Percentiles rank a stretch among this genome's conserved stretches.
phyloP scores from a whole-genome alignment of 2,888 invertebrate species.

The Ischnus inquisitorius region DNA sequence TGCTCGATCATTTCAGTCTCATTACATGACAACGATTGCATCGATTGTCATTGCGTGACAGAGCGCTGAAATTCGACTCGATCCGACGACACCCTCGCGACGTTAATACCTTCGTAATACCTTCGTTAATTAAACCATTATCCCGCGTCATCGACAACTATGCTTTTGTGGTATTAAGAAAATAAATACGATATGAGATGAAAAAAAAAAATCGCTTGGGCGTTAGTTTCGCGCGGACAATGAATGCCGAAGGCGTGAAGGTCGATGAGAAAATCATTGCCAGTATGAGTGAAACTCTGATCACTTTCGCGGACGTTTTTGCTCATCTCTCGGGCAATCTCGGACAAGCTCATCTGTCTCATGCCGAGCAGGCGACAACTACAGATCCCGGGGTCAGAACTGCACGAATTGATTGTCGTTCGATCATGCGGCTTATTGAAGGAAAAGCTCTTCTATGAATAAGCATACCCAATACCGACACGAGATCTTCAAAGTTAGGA shows the following conservation, averaged over 20 bases:
- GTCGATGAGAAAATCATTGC: slow-evolving; percentile 30
- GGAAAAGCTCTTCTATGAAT: too few relatives aligned
- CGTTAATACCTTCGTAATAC: slow-evolving; percentile 11
- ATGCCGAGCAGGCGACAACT: slow-evolving; percentile 10
- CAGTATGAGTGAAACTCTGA: slow-evolving; percentile 6
- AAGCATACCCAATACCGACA: too few relatives aligned
- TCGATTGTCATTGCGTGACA: not conserved
- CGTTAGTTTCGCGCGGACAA: not conserved
- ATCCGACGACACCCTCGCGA: not conserved
- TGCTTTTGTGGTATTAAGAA: slow-evolving; percentile 1
- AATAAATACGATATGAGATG: slow-evolving; percentile 7
- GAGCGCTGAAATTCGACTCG: not conserved
- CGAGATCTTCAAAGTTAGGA: too few relatives aligned
- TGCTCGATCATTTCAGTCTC: slow-evolving; percentile 73
- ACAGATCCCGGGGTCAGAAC: not conserved
- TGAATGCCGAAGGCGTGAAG: not conserved
- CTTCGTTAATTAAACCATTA: slow-evolving; percentile 36
- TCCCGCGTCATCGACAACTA: slow-evolving; percentile 39
- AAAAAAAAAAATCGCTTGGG: too few relatives aligned
- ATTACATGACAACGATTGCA: slow-evolving; percentile 69
- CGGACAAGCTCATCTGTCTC: slow-evolving; percentile 37
- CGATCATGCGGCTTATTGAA: not conserved
- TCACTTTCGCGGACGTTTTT: slow-evolving; percentile 9
- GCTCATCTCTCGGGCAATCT: slow-evolving; percentile 28
- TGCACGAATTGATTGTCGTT: not conserved